Evolutionary conservation across 2,888 invertebrate species (phyloP), one percentile per base, ranked within the genome.

Genomic region (Tiliacea citrago): DNA sequence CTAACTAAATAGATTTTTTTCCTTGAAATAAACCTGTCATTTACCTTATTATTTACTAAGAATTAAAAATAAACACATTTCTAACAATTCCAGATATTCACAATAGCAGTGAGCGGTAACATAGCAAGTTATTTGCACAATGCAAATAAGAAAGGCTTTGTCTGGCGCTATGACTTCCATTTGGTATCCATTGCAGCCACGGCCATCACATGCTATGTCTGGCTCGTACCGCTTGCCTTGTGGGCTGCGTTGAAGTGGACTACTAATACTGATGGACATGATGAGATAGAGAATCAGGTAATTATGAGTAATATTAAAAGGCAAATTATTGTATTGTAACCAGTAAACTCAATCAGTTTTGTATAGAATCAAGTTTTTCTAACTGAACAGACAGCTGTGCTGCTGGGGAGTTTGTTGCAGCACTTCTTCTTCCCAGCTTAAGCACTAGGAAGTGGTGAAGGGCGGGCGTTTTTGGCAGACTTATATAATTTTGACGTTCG

Each of bases 81-180:
- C 0, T 29, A 60, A 47, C 35, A 9, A 49, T 77, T 93, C 0
- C 89, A 97, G 97, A 97, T 99, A 74, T 99, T 99, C 93, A 98
- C 99, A 3, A 99, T 99, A 92, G 99, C 99, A 9, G 98, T 99
- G 29, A 98, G 98, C 91, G 99, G 99, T 60, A 99, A 99, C 93
- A 97, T 99, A 81, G 98, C 99, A 0, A 98, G 98, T 94, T 99
- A 99, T 93, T 96, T 99, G 39, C 98, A 98, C 87, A 97, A 97
- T 79, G 97, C 97, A 0, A 97, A 97, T 88, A 97, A 95, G 88
- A 97, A 95, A 47, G 91, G 96, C 10, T 98, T 98, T 79, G 97
- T 98, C 65, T 99, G 99, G 99, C 97, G 97, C 83, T 99, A 99
- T 91, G 98, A 99, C 94, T 99, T 99, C 93, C 98, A 99, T 92